A percentile compares a stretch with the other conserved stretches of the same genome.
phyloP scores from a whole-genome alignment of 1,140 invertebrate species.

The Araneus ventricosus region DNA sequence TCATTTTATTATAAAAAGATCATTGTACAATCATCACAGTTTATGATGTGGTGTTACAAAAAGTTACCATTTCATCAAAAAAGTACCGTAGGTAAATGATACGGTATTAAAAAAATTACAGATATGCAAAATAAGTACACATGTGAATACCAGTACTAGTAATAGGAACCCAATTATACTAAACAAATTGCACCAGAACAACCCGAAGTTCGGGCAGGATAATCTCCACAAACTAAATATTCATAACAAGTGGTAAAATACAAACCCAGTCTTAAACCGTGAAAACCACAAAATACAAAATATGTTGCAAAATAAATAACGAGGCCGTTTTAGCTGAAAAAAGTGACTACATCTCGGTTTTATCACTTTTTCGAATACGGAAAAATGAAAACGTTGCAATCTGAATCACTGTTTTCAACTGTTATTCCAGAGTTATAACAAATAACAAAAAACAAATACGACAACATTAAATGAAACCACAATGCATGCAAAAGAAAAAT shows the following conservation, averaged over 20 bases:
- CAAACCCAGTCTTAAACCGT: slow-evolving; percentile 13
- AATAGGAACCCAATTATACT: slow-evolving; percentile 27
- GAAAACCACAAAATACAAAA: slow-evolving; percentile 20
- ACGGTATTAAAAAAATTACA: slow-evolving; percentile 16
- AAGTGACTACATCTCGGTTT: background rate
- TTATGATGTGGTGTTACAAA: slow-evolving; percentile 16
- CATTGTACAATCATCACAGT: slow-evolving; percentile 48
- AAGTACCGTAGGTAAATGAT: slow-evolving; percentile 44
- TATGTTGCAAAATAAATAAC: slow-evolving; percentile 13
- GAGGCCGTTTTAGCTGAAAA: background rate
- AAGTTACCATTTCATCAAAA: slow-evolving; percentile 12
- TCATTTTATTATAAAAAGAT: slow-evolving; percentile 50
- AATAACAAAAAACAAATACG: background rate
- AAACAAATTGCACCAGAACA: slow-evolving; percentile 44
- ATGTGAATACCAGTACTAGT: slow-evolving; percentile 20
- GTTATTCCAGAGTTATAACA: background rate
- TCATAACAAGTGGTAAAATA: background rate
- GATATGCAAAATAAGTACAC: slow-evolving; percentile 29
- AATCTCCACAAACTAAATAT: background rate
- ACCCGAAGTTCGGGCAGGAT: background rate
- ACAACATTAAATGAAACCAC: background rate
- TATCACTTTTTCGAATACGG: slow-evolving; percentile 27
- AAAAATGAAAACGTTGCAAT: background rate
- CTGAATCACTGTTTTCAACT: background rate
- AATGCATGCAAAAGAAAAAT: background rate